These are phyloP conservation scores for Lutraria lutraria DNA, from an alignment of 2,888 invertebrate genomes.

Conservation along the genomic window DNA sequence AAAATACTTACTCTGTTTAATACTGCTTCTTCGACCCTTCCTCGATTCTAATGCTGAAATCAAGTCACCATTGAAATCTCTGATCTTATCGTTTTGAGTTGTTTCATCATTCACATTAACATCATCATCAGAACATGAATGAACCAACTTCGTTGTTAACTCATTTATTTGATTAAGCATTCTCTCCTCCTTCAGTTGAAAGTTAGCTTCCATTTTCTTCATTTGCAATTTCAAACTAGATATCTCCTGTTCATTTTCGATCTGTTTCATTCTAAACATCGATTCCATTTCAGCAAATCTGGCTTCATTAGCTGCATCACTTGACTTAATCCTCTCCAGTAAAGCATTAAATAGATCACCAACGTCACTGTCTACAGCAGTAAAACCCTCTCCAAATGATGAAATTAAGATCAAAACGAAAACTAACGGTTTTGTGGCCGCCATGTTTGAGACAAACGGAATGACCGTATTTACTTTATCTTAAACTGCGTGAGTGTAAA, in stretches of 20 bases:
- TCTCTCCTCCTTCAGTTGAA: background rate
- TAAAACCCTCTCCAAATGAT: background rate
- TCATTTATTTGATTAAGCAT: conserved; percentile 2
- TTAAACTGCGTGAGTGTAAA: background rate
- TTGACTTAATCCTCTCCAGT: conserved; percentile 20
- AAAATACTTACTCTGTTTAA: background rate
- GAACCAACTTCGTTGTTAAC: background rate
- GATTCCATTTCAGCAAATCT: conserved; percentile 9
- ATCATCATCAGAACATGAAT: background rate
- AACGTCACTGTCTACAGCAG: background rate
- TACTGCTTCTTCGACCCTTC: background rate
- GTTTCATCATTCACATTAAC: no score
- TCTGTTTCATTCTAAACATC: background rate
- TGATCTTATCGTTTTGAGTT: background rate
- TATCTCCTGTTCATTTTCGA: background rate
- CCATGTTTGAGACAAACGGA: background rate
- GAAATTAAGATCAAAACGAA: background rate
- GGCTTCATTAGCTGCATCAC: conserved; percentile 20
- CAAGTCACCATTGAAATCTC: background rate
- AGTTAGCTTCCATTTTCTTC: background rate
- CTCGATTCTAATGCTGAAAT: no score
- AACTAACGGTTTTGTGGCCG: background rate
- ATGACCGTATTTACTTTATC: background rate
- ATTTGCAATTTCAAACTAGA: conserved; percentile 12
- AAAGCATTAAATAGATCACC: background rate